phyloP scores from a whole-genome alignment of 2,797 vertebrate genomes.

The Gymnoscopelus microlampas region DNA sequence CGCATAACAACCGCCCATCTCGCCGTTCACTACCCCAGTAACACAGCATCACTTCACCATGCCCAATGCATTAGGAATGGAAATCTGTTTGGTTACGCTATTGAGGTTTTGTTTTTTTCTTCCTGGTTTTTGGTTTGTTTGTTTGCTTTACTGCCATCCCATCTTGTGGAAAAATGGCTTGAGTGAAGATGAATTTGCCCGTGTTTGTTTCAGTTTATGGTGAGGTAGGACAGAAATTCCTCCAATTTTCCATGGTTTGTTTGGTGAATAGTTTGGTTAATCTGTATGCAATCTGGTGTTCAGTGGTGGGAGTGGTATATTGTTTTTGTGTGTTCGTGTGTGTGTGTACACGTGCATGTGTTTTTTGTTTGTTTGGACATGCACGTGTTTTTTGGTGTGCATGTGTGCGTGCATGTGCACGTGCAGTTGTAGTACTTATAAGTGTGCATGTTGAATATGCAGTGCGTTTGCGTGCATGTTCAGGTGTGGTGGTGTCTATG shows the following conservation, averaged over 20 bases:
- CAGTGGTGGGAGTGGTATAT: not conserved
- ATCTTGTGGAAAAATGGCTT: constrained; percentile 42
- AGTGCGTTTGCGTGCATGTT: too few relatives aligned
- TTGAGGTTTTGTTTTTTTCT: not conserved
- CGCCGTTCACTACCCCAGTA: constrained; percentile 55
- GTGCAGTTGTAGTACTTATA: too few relatives aligned
- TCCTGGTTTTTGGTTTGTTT: constrained; percentile 15
- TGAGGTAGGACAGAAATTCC: constrained; percentile 15
- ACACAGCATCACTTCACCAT: constrained; percentile 49
- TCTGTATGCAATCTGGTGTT: constrained; percentile 3
- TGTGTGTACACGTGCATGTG: not conserved
- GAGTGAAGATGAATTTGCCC: constrained; percentile 32
- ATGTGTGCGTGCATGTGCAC: constrained; percentile 7
- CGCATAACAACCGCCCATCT: constrained; percentile 68
- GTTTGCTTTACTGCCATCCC: constrained; percentile 39
- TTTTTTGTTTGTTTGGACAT: not conserved
- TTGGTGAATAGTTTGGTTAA: constrained; percentile 19
- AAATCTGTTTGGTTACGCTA: constrained; percentile 37
- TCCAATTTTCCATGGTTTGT: constrained; percentile 4
- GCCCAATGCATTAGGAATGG: constrained; percentile 68
- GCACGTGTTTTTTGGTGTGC: not conserved
- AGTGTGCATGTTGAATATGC: constrained; percentile 1
- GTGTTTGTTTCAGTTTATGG: constrained; percentile 34
- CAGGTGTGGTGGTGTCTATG: not conserved
- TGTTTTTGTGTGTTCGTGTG: not conserved